Evolutionary conservation across 2,113 vertebrate species (phyloP).

Genomic region (Oncorhynchus gorbuscha): DNA sequence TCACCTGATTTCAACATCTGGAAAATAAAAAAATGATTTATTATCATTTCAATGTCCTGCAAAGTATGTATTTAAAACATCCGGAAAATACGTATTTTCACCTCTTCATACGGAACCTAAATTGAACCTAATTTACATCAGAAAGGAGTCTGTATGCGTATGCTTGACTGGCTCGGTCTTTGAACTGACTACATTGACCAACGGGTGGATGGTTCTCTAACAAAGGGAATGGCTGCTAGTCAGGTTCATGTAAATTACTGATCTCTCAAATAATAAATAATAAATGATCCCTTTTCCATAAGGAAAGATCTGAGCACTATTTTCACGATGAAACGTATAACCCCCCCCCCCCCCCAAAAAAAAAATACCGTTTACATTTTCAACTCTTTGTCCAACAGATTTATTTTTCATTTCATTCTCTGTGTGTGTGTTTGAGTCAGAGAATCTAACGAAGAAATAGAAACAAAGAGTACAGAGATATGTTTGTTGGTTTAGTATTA

Average conservation of each 20-base stretch:
- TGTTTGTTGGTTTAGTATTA: too few species aligned
- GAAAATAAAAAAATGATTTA: too few species aligned
- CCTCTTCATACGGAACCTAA: too few species aligned
- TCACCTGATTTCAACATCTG: too few species aligned
- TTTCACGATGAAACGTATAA: slow-evolving; percentile 7
- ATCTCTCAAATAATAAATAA: slow-evolving; percentile 18
- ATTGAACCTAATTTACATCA: too few species aligned
- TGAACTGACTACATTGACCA: slow-evolving; percentile 34
- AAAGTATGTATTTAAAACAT: too few species aligned
- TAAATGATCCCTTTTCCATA: slow-evolving; percentile 34
- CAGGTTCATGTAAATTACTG: slow-evolving; percentile 16
- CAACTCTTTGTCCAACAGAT: not conserved
- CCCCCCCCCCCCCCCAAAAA: not conserved
- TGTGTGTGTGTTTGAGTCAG: not conserved
- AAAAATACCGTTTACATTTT: not conserved
- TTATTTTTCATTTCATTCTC: not conserved
- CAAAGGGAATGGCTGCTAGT: slow-evolving; percentile 9
- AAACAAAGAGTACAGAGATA: too few species aligned
- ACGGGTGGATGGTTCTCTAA: slow-evolving; percentile 8
- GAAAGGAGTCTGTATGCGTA: not conserved
- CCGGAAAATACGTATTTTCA: too few species aligned
- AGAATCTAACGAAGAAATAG: not conserved
- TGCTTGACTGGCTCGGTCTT: slow-evolving; percentile 10
- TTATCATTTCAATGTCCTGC: too few species aligned
- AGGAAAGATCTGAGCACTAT: slow-evolving; percentile 8